phyloP scores from a whole-genome alignment of 2,888 invertebrate species.

The Eretmocerus hayati region DNA sequence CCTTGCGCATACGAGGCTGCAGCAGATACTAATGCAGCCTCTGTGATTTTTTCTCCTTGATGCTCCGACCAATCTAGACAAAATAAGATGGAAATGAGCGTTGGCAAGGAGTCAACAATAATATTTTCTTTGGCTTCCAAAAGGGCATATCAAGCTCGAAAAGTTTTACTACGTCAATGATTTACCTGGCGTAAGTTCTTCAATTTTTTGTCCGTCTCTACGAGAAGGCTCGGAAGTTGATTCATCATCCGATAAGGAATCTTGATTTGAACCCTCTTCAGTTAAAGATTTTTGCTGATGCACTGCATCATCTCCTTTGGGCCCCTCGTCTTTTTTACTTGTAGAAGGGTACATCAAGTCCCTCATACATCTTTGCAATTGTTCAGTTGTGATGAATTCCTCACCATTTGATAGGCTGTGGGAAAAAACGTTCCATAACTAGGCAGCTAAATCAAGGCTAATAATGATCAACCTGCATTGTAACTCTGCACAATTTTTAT shows the following conservation, averaged over 20 bases:
- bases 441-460: too few relatives aligned
- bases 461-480: background rate
- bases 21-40: conserved; percentile 72
- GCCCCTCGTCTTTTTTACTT: conserved; percentile 19
- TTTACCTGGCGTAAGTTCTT: conserved; percentile 29
- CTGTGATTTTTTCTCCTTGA: conserved; percentile 61
- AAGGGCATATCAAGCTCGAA: too few relatives aligned
- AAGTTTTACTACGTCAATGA: too few relatives aligned
- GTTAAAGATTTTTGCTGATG: conserved; percentile 28
- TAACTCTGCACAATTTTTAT: background rate
- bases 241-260: conserved; percentile 31
- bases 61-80: conserved; percentile 37
- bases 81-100: conserved; percentile 12
- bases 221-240: conserved; percentile 15
- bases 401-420: conserved; percentile 74
- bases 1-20: conserved; percentile 77
- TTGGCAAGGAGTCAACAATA: background rate
- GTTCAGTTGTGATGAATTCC: conserved; percentile 79
- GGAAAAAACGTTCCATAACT: conserved; percentile 3
- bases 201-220: conserved; percentile 28
- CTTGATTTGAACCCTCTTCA: conserved; percentile 27
- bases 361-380: conserved; percentile 68
- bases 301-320: conserved; percentile 20
- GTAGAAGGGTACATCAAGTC: conserved; percentile 46
- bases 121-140: conserved; percentile 23